phyloP scores from a whole-genome alignment of 2,888 invertebrate genomes.

The Drosophila birchii region DNA sequence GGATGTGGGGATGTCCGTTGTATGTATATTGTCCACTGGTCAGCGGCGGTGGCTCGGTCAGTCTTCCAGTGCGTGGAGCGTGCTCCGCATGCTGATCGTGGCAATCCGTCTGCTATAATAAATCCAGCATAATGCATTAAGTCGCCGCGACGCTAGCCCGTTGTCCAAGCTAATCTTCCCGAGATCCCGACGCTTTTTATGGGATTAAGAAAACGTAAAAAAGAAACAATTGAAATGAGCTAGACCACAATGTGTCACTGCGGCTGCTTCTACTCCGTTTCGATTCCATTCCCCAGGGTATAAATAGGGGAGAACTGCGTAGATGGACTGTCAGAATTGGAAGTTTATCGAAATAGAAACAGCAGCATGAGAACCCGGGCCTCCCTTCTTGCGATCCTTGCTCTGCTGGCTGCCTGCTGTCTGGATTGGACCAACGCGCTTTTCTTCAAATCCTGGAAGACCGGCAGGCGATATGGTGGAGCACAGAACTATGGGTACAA shows the following conservation, averaged over 20 bases:
- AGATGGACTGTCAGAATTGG: slow-evolving; percentile 50
- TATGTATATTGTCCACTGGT: slow-evolving; percentile 28
- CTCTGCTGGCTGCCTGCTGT: slow-evolving; percentile 40
- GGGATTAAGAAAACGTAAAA: slow-evolving; percentile 32
- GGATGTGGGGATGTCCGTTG: slow-evolving; percentile 40
- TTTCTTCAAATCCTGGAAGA: slow-evolving; percentile 62
- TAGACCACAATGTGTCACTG: slow-evolving; percentile 70
- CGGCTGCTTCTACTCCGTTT: slow-evolving; percentile 4
- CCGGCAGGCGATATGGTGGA: slow-evolving; percentile 21
- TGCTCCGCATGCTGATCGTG: slow-evolving; percentile 59
- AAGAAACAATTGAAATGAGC: slow-evolving; percentile 59
- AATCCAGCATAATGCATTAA: slow-evolving; percentile 60
- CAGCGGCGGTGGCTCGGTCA: slow-evolving; percentile 38
- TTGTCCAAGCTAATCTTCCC: slow-evolving; percentile 52
- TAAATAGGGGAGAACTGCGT: slow-evolving; percentile 63
- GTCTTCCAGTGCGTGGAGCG: slow-evolving; percentile 63
- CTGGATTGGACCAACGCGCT: slow-evolving; percentile 51
- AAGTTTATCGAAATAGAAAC: slow-evolving; percentile 30
- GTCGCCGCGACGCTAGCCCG: slow-evolving; percentile 47
- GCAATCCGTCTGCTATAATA: slow-evolving; percentile 46
- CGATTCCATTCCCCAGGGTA: slow-evolving; percentile 47
- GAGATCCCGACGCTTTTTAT: slow-evolving; percentile 61
- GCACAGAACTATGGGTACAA: slow-evolving; percentile 13
- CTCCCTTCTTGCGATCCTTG: slow-evolving; percentile 29
- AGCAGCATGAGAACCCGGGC: slow-evolving; percentile 30